These are phyloP conservation scores for Aphaenogaster ashmeadi DNA, from an alignment of 1,140 invertebrate species.

Conservation along the genomic window DNA sequence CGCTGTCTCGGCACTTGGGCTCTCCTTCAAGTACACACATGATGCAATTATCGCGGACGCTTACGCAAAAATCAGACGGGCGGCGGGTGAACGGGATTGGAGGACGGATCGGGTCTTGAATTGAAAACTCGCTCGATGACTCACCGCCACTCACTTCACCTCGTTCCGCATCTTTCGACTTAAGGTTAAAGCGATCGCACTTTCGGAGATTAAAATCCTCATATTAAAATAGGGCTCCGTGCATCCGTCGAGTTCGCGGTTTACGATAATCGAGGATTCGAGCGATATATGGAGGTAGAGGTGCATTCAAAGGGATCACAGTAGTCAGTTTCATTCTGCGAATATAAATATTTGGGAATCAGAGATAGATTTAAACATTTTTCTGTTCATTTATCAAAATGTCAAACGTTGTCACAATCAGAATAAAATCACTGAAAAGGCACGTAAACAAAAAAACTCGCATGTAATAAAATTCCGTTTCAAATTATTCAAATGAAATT, in stretches of 20 bases:
- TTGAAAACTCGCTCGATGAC: constrained; percentile 35
- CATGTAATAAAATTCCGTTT: neutral
- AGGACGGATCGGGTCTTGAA: constrained; percentile 17
- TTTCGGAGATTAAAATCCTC: neutral
- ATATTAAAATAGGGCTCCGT: neutral
- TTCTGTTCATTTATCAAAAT: neutral
- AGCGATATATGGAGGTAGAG: neutral
- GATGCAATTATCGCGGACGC: neutral
- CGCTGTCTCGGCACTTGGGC: neutral
- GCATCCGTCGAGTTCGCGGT: too few species aligned
- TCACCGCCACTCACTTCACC: constrained; percentile 32
- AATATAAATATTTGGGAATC: neutral
- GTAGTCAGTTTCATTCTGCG: neutral
- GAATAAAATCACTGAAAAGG: neutral
- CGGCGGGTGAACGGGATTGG: neutral
- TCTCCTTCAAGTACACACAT: neutral
- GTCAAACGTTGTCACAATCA: neutral
- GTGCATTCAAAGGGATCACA: neutral
- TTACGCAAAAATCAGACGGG: constrained; percentile 4
- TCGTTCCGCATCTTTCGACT: constrained; percentile 22
- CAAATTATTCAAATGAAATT: too few species aligned
- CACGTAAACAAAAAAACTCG: neutral
- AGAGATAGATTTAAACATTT: neutral
- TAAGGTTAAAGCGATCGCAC: neutral
- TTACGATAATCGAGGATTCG: neutral